phyloP scores from a whole-genome alignment of 1,140 invertebrate species.

The Eubasilissa regina region DNA sequence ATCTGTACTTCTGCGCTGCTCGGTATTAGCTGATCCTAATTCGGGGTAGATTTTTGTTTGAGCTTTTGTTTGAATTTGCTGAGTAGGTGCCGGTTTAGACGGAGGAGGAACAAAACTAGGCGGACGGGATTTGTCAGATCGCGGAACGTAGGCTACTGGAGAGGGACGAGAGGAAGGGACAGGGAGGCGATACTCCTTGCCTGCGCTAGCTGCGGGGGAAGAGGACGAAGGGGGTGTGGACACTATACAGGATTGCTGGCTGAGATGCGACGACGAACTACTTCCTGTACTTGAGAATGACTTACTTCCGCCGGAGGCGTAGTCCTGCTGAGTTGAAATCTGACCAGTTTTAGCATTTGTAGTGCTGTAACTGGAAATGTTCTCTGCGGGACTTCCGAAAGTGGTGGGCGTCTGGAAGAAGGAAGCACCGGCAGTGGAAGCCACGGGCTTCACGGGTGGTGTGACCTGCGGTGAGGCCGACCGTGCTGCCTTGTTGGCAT shows the following conservation, averaged over 20 bases:
- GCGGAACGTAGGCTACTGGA: conserved; percentile 70
- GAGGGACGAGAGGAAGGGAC: conserved; percentile 65
- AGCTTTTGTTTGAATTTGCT: conserved; percentile 78
- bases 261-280: conserved; percentile 68
- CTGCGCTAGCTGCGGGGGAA: conserved; percentile 66
- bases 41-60: conserved; percentile 81
- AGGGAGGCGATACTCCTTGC: conserved; percentile 77
- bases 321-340: conserved; percentile 71
- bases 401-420: conserved; percentile 77
- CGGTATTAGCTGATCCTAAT: conserved; percentile 65
- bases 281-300: conserved; percentile 74
- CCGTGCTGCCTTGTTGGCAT: conserved; percentile 69
- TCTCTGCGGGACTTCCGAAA: conserved; percentile 73
- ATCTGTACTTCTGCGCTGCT: conserved; percentile 73
- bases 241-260: conserved; percentile 81
- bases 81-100: conserved; percentile 68
- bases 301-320: conserved; percentile 72
- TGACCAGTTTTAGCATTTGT: conserved; percentile 74
- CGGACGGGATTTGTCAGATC: conserved; percentile 67
- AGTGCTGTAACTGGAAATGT: conserved; percentile 70
- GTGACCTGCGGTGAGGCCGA: conserved; percentile 74
- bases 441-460: conserved; percentile 71
- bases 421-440: conserved; percentile 71
- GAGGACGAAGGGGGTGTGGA: conserved; percentile 73
- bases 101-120: conserved; percentile 72